Conservation (phyloP, 2,888 invertebrate genomes). For the Sinelater perroti region DNA sequence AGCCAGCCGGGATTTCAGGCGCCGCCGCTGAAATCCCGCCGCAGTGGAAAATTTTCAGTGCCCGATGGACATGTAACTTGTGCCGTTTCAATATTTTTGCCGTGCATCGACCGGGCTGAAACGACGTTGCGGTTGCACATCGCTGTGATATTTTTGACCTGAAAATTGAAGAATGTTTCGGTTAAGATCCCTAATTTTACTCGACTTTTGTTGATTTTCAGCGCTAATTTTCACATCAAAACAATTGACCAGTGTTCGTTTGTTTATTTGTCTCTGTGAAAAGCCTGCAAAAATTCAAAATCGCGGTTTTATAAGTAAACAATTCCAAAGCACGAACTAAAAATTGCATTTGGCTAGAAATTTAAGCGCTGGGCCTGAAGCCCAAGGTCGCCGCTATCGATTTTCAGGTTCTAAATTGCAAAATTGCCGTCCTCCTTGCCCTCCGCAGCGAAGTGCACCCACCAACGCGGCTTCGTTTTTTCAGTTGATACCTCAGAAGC, state of each 20-base stretch:
- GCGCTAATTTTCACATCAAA: too few relatives aligned
- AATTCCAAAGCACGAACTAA: too few relatives aligned
- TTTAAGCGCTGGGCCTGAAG: too few relatives aligned
- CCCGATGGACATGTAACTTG: slow-evolving; percentile 7
- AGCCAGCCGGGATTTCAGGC: slow-evolving; percentile 33
- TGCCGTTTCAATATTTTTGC: background rate
- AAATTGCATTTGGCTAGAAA: too few relatives aligned
- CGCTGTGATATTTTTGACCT: background rate
- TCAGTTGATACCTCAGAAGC: background rate
- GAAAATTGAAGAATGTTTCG: background rate
- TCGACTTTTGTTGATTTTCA: too few relatives aligned
- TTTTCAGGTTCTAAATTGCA: slow-evolving; percentile 17
- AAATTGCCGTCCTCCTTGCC: background rate
- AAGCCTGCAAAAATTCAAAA: too few relatives aligned
- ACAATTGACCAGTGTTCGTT: too few relatives aligned
- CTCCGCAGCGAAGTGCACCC: slow-evolving; percentile 2
- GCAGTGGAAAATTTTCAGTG: background rate
- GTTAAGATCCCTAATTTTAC: too few relatives aligned
- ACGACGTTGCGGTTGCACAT: background rate
- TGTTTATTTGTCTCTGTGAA: too few relatives aligned
- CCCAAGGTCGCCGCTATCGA: slow-evolving; percentile 15
- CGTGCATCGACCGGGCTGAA: background rate
- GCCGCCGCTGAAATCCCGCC: slow-evolving; percentile 11
- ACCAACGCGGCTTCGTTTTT: background rate
- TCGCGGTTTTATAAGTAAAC: too few relatives aligned